Evolutionary conservation across 2,888 invertebrate genomes (phyloP).

Genomic region (Exephanes ischioxanthus): DNA sequence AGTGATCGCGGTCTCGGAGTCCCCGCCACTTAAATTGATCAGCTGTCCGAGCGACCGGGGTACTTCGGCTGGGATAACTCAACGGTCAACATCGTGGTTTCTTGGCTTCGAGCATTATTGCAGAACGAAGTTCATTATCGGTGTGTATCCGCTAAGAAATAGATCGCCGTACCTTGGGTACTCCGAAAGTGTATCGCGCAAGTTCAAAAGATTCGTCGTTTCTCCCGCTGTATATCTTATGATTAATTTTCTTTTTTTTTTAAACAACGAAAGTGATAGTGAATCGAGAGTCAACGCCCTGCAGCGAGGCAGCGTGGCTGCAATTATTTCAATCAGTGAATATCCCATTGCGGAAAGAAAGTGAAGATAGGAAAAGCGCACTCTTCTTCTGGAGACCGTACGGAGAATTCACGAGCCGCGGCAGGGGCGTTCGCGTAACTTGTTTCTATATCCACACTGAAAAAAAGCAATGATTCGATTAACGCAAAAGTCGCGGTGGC

Average conservation of each 20-base stretch:
- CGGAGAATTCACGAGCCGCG: neutral
- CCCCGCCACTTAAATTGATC: slow-evolving; percentile 78
- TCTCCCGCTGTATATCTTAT: neutral
- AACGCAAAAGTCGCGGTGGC: too few relatives aligned
- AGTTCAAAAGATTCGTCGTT: neutral
- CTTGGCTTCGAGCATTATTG: slow-evolving; percentile 37
- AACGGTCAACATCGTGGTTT: slow-evolving; percentile 71
- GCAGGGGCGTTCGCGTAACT: neutral
- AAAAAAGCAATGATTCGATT: neutral
- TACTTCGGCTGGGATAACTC: slow-evolving; percentile 76
- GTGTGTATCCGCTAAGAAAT: slow-evolving; percentile 14
- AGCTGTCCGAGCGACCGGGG: slow-evolving; percentile 74
- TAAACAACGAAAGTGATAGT: slow-evolving; percentile 22
- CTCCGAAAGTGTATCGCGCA: neutral
- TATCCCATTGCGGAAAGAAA: slow-evolving; percentile 38
- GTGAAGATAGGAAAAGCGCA: slow-evolving; percentile 8
- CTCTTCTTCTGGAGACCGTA: slow-evolving; percentile 1
- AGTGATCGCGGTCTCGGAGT: slow-evolving; percentile 25
- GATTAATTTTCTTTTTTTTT: neutral
- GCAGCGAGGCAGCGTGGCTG: neutral
- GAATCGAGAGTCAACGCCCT: slow-evolving; percentile 37
- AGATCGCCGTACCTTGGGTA: neutral
- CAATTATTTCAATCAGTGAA: slow-evolving; percentile 48
- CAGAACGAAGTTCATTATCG: neutral
- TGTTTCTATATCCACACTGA: neutral